phyloP scores from a whole-genome alignment of 2,113 vertebrate genomes.

The Eurypyga helias region DNA sequence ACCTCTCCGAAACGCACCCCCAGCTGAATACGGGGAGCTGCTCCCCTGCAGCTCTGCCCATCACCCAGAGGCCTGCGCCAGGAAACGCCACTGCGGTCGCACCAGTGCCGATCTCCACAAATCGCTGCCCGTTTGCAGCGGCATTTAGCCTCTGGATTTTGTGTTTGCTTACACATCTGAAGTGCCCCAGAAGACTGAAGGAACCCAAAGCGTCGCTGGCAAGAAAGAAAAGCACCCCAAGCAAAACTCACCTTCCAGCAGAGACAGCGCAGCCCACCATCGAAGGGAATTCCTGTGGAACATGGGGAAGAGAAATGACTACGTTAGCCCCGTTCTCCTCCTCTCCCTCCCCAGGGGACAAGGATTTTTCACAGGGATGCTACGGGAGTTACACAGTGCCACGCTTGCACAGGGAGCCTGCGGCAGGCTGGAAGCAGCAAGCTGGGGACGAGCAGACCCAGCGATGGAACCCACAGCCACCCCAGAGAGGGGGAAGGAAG shows the following conservation, averaged over 20 bases:
- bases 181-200: neutral
- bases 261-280: slow-evolving; percentile 92
- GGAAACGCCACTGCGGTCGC: neutral
- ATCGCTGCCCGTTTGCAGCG: neutral
- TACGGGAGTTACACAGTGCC: neutral
- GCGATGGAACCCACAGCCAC: rapidly evolving
- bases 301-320: slow-evolving; percentile 46
- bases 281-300: slow-evolving; percentile 92
- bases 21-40: neutral
- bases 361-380: neutral
- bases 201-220: neutral
- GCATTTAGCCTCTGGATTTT: neutral
- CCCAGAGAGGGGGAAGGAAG: neutral
- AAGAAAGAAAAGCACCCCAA: neutral
- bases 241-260: slow-evolving; percentile 93
- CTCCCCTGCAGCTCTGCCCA: neutral
- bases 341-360: neutral
- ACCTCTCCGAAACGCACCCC: neutral
- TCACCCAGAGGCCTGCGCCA: too few relatives aligned
- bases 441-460: neutral
- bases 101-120: neutral
- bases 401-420: neutral
- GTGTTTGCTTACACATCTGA: neutral
- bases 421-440: neutral
- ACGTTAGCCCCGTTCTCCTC: neutral